A percentile compares a stretch with the other conserved stretches of the same genome.
These are phyloP conservation scores for Argyresthia goedartella DNA, from an alignment of 2,888 invertebrate genomes.

Conservation along the genomic window DNA sequence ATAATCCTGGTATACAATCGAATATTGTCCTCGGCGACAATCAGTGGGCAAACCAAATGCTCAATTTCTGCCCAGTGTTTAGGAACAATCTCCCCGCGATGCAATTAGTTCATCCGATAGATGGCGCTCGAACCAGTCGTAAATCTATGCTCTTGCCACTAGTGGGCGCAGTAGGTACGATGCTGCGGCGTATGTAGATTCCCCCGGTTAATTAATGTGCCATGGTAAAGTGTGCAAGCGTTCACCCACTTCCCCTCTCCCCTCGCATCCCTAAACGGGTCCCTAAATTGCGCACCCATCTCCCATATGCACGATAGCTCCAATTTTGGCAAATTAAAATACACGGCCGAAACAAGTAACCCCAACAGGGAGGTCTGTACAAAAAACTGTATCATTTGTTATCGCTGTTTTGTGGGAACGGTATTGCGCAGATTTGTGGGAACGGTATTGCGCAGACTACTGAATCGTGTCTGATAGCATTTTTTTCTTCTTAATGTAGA, in stretches of 20 bases:
- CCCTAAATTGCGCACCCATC: conserved; percentile 62
- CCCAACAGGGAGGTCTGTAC: background rate
- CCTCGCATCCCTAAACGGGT: conserved; percentile 44
- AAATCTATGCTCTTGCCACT: conserved; percentile 63
- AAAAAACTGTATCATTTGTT: background rate
- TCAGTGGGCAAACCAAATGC: no score
- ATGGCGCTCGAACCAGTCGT: conserved; percentile 66
- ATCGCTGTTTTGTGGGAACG: background rate
- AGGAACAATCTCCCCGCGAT: conserved; percentile 64
- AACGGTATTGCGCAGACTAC: background rate
- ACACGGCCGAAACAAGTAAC: conserved; percentile 21
- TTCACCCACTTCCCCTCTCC: conserved; percentile 24
- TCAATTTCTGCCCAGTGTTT: conserved; percentile 41
- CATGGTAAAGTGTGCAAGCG: conserved; percentile 56
- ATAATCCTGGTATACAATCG: conserved; percentile 29
- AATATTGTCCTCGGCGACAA: conserved; percentile 32
- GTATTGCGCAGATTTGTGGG: background rate
- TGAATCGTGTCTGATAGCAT: no score
- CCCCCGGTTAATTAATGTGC: conserved; percentile 66
- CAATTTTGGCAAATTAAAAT: conserved; percentile 54
- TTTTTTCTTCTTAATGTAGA: no score
- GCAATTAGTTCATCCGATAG: conserved; percentile 69
- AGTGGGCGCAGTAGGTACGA: conserved; percentile 52
- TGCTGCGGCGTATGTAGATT: conserved; percentile 64
- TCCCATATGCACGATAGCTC: conserved; percentile 49